Base-by-base conservation (phyloP, 2,888 invertebrate genomes). In the Drosophila parthenogenetica region DNA sequence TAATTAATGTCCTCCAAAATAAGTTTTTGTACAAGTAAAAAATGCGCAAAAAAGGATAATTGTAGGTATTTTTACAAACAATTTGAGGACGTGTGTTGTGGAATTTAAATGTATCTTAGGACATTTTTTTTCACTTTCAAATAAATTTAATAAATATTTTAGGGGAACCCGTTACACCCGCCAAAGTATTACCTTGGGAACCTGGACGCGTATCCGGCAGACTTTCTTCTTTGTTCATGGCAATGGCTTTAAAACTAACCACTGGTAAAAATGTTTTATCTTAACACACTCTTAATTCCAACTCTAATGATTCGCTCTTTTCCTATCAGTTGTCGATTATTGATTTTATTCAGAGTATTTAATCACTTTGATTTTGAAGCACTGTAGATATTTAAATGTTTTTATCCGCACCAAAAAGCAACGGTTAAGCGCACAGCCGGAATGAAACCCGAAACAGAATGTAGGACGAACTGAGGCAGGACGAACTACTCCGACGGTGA, bases 201-300 rank as follows among this genome's bases (percentile, higher is more conserved):
- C 77, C 66, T 17, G 90, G 86, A 42, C 89, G 89, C 29, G 79
- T 59, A 61, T 87, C 80, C 43, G 79, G 53, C 49, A 79, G 62
- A 49, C 61, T 70, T 43, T 90, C 90, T 49, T 90, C 90, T 63
- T 90, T 90, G 68, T 90, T 90, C 90, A 90, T 90, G 48, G 25
- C 17, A 17, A 16, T 17, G n/a, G 35, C 50, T 8, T 43, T 54
- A 37, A 8, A 16, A 45, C 19, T 48, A 10, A 11, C 3, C 3
- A 49, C 35, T 11, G 32, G 17, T 45, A 32, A 10, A 25, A 43
- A 17, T 5, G 25, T 32, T 10, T n/a, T 11, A 7, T 11, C 13
- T 39, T n/a, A 1, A 5, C 19, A 16, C 17, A 35, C 43, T 14
- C 3, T 32, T 8, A 32, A n/a, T 16, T 53, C 7, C 10, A 10